Conservation (phyloP, 2,113 vertebrate genomes). For the Mixornis gularis region DNA sequence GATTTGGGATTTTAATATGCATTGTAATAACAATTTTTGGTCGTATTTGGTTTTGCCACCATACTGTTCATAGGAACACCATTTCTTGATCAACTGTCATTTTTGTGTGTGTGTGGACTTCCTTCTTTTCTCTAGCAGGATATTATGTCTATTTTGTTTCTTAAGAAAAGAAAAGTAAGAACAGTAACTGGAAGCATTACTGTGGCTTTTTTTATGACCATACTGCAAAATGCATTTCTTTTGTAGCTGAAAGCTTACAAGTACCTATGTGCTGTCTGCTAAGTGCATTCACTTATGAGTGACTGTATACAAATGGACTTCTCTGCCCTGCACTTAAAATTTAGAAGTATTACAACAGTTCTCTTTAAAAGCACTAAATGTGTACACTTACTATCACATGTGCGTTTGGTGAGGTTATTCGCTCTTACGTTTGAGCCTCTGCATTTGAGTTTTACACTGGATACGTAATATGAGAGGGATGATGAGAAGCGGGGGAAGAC, state of each 20-base stretch:
- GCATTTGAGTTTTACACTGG: background rate
- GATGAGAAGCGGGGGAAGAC: slow-evolving; percentile 26
- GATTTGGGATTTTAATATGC: background rate
- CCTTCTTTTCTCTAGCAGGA: background rate
- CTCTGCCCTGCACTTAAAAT: slow-evolving; percentile 2
- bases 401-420: background rate
- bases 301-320: background rate
- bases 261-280: slow-evolving; percentile 6
- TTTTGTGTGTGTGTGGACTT: background rate
- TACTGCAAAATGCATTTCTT: slow-evolving; percentile 9
- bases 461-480: background rate
- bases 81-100: background rate
- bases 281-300: background rate
- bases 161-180: background rate
- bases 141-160: background rate
- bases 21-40: background rate
- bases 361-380: background rate
- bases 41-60: background rate
- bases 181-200: background rate
- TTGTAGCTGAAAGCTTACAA: background rate
- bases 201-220: background rate
- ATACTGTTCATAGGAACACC: background rate
- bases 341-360: background rate
- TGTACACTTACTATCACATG: background rate
- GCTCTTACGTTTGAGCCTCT: background rate